phyloP scores from a whole-genome alignment of 2,113 vertebrate species.

The Anhinga anhinga region DNA sequence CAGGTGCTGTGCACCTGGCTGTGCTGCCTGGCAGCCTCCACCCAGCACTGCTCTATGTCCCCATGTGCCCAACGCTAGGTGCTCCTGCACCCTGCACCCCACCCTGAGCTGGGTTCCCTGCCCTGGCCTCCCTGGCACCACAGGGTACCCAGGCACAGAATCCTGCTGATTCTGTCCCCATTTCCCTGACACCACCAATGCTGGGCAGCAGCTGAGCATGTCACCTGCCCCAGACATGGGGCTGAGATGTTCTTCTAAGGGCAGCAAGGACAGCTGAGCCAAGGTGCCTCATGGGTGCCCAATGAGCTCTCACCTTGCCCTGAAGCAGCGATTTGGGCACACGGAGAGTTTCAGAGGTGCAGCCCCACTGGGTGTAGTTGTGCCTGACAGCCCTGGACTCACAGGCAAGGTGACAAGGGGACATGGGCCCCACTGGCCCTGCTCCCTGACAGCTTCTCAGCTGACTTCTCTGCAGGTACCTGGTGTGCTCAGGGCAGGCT shows the following conservation, averaged over 20 bases:
- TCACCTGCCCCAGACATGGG: rapidly evolving
- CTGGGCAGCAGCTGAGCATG: neutral
- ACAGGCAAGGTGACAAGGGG: neutral
- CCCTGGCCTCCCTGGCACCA: rapidly evolving
- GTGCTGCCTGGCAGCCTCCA: neutral
- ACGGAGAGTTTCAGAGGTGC: neutral
- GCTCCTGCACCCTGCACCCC: neutral
- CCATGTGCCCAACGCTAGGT: neutral
- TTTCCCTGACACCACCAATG: neutral
- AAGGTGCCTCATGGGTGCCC: neutral
- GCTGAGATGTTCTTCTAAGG: neutral
- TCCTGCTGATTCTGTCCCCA: neutral
- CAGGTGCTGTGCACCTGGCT: neutral
- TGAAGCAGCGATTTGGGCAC: neutral
- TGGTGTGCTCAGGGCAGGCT: slow-evolving; percentile 83
- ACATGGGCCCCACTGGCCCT: rapidly evolving
- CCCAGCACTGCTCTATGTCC: neutral
- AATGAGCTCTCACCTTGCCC: neutral
- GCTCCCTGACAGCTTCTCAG: neutral
- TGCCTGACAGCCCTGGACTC: neutral
- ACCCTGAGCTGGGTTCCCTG: neutral
- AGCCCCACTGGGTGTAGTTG: neutral
- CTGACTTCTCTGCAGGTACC: slow-evolving; percentile 73
- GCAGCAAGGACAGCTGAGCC: neutral
- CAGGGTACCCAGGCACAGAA: neutral